A percentile compares a stretch with the other conserved stretches of the same genome.
Conservation (phyloP, 2,888 invertebrate genomes). For the Chironomus riparius region DNA sequence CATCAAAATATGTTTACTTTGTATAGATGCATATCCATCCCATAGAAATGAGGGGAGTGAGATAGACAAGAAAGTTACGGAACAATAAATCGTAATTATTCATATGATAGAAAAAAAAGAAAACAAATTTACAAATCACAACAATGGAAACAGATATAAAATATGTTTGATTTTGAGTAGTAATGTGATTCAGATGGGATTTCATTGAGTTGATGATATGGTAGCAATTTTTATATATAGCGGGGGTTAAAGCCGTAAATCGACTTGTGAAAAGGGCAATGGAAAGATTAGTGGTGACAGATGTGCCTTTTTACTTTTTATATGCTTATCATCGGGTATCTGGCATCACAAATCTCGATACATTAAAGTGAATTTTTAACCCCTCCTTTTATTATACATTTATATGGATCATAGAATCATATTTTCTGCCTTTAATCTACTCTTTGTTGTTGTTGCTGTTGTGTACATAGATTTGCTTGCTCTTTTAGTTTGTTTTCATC, state of each 20-base stretch:
- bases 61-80: background rate
- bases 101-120: slow-evolving; percentile 10
- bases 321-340: slow-evolving; percentile 1
- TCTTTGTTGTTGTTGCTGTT: background rate
- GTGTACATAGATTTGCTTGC: background rate
- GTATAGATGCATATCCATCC: background rate
- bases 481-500: background rate
- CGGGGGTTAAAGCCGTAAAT: background rate
- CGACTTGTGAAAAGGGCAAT: background rate
- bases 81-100: slow-evolving; percentile 20
- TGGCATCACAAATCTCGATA: slow-evolving; percentile 13
- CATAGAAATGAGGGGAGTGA: background rate
- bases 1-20: background rate
- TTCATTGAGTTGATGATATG: slow-evolving; percentile 9
- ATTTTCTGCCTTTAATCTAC: slow-evolving; percentile 21
- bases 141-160: slow-evolving; percentile 8
- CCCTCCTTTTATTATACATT: background rate
- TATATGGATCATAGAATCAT: slow-evolving; percentile 19
- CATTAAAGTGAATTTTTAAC: slow-evolving; percentile 25
- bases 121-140: slow-evolving; percentile 22
- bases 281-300: slow-evolving; percentile 21
- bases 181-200: slow-evolving; percentile 21
- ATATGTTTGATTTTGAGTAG: slow-evolving; percentile 5
- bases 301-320: background rate
- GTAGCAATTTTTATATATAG: background rate